Base-by-base conservation (phyloP, 2,888 invertebrate species). In the Clunio marinus region DNA sequence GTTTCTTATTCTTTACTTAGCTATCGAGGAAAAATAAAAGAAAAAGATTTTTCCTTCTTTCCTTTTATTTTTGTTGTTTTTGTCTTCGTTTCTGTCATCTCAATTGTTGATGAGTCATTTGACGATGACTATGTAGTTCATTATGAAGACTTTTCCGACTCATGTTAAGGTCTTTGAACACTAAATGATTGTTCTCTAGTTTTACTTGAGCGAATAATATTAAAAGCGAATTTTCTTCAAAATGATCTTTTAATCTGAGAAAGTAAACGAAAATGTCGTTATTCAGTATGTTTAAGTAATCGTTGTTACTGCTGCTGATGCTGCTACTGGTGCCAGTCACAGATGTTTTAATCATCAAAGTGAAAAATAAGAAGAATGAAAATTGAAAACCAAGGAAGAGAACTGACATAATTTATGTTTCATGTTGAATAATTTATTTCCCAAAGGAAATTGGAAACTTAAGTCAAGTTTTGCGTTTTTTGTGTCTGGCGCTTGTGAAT, bases 321-420 rank as follows among this genome's bases (percentile, higher is more conserved):
- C n/a, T 41, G 2, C 41, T n/a, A 15, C 10, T 41, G 10, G 41
- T 41, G n/a, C 32, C 32, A n/a, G n/a, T n/a, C n/a, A 10, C 41
- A 41, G 41, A 41, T 41, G 41, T 15, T 41, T 41, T 41, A 41
- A 41, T 41, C 41, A 41, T 41, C 41, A 41, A 41, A 41, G 41
- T 41, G 41, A 5, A 15, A 15, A 10, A n/a, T n/a, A n/a, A n/a
- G 41, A 41, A 10, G 15, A 41, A 41, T n/a, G 41, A 10, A n/a
- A 41, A n/a, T 10, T 15, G 41, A 41, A 15, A 41, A n/a, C n/a
- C 41, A 10, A 41, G 10, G 41, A 41, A 41, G 41, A 41, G 41
- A 15, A 41, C 10, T n/a, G 41, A 41, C 41, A 41, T 41, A 41
- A 41, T 41, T 41, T 41, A 41, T 41, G 10, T 41, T 15, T 15